Base-by-base conservation (phyloP, 1,140 invertebrate genomes). In the Trissolcus basalis region DNA sequence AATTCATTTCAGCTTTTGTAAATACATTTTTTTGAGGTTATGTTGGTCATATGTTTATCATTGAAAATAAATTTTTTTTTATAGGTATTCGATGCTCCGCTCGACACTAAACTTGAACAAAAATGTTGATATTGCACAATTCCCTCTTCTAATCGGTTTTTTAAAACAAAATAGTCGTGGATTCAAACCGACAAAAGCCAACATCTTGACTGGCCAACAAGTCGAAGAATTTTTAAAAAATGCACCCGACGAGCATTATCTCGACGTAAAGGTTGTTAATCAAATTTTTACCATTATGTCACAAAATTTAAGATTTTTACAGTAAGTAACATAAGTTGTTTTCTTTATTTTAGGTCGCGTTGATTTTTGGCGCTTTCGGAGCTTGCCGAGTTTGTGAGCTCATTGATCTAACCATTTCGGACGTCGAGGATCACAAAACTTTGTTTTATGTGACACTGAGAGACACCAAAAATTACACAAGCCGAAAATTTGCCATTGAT, bases 71-170 rank as follows among this genome's bases (percentile, higher is more conserved):
- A n/a, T 43, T 4, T 43, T 4, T 35, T 58, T 13, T 60, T 60
- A 16, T 13, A 50, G 44, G 35, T 60, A 60, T n/a, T 60, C 58
- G 44, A 60, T 60, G 58, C 16, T 60, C 4, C 13, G 16, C 0
- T 49, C 45, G 11, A 60, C 47, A 1, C 4, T 60, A 10, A 50
- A 50, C 12, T 10, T 60, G 1, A 50, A 60, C 0, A 60, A 50
- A 12, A 60, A 32, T 32, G 27, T 50, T 4, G 58, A 60, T 13
- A 60, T 50, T 13, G 49, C 45, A 0, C 0, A 49, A 50, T 60
- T 27, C 11, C 33, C 35, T 10, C 10, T 49, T 36, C 32, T 60
- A 10, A 8, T 60, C 32, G 58, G 45, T 10, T 50, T 41, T 32
- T 14, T 60, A 5, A 60, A 60, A 41, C 45, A 60, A 41, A 60